Percentiles rank a stretch among this genome's conserved stretches.
Conservation (phyloP, 2,888 invertebrate species). For the Galerucella calmariensis region DNA sequence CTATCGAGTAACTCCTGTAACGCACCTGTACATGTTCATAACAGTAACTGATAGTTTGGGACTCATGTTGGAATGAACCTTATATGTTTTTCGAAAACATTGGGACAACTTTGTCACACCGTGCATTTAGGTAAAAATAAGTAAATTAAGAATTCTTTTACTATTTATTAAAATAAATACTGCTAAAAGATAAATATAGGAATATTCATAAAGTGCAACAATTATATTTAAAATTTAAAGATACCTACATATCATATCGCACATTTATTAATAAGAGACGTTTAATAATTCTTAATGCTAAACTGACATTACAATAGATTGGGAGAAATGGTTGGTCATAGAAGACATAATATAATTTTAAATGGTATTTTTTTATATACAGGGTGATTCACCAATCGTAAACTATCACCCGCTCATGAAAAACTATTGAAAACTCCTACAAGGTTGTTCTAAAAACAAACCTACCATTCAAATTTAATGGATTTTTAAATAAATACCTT, state of each 20-base stretch:
- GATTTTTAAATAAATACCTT: neutral
- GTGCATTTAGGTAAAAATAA: constrained; percentile 27
- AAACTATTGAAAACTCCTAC: constrained; percentile 9
- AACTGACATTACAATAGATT: constrained; percentile 42
- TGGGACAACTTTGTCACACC: neutral
- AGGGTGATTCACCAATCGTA: neutral
- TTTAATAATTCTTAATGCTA: constrained; percentile 42
- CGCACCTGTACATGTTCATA: no score
- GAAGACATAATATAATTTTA: constrained; percentile 35
- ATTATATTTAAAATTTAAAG: constrained; percentile 44
- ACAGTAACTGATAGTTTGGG: no score
- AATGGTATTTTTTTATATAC: constrained; percentile 24
- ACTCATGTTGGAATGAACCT: no score
- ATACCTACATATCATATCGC: constrained; percentile 37
- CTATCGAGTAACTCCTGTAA: no score
- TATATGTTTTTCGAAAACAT: no score
- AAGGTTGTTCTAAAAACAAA: neutral
- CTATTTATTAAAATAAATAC: constrained; percentile 45
- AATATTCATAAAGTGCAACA: constrained; percentile 44
- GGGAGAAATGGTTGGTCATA: constrained; percentile 40
- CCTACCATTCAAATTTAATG: neutral
- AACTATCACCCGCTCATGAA: neutral
- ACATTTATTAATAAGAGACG: constrained; percentile 42
- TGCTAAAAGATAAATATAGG: constrained; percentile 45
- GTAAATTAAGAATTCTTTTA: constrained; percentile 37